These are phyloP conservation scores for Esox niger DNA, from an alignment of 2,113 vertebrate species.

Conservation along the genomic window DNA sequence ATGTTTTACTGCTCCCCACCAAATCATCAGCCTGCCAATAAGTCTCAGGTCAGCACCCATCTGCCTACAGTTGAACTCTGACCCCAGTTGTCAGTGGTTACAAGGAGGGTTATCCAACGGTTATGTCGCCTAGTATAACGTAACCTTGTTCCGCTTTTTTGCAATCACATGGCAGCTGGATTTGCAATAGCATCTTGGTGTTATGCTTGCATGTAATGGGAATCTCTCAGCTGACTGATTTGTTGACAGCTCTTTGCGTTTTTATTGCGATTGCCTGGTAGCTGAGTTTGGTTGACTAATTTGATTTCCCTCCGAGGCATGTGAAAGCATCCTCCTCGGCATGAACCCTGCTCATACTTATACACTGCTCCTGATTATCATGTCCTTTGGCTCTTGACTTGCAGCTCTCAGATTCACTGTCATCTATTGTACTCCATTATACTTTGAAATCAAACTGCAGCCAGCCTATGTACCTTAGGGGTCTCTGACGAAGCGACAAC, in stretches of 20 bases:
- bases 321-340: conserved; percentile 16
- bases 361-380: neutral
- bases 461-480: no score
- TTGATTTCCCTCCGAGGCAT: conserved; percentile 6
- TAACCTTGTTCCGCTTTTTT: neutral
- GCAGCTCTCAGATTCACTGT: neutral
- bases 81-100: neutral
- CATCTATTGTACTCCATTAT: neutral
- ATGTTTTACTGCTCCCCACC: conserved; percentile 25
- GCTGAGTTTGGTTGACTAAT: conserved; percentile 6
- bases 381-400: neutral
- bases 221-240: conserved; percentile 2
- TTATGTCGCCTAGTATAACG: no score
- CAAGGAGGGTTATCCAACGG: neutral
- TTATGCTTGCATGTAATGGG: neutral
- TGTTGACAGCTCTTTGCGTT: neutral
- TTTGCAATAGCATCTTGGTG: neutral
- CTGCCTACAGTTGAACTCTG: conserved; percentile 1
- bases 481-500: neutral
- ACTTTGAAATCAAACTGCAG: neutral
- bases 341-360: neutral
- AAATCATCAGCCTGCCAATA: conserved; percentile 30
- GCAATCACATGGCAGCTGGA: neutral
- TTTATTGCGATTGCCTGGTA: neutral
- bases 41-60: conserved; percentile 14